Percentiles rank a stretch among this genome's conserved stretches.
Evolutionary conservation across 2,888 invertebrate genomes (phyloP).

Genomic region (Archaeoteleia sp.): DNA sequence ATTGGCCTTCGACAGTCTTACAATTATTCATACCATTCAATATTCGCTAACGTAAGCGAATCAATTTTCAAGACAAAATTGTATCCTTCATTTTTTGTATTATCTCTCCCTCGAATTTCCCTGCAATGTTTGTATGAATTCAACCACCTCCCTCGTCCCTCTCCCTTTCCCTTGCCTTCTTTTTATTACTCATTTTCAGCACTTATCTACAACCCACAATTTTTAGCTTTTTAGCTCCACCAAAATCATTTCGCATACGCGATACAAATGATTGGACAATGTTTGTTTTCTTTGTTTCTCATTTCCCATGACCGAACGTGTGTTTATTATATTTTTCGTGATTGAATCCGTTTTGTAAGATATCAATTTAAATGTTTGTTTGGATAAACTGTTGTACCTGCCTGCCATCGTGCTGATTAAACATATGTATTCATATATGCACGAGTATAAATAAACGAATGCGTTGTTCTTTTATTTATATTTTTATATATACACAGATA

Average conservation of each 20-base stretch:
- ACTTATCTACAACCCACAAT: not conserved
- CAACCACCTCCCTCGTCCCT: not conserved
- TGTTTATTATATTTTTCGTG: not conserved
- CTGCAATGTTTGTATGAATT: conserved; percentile 17
- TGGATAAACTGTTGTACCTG: too few species aligned
- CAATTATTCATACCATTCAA: conserved; percentile 19
- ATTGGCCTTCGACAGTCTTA: conserved; percentile 37
- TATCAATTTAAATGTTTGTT: conserved; percentile 56
- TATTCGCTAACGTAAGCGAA: conserved; percentile 9
- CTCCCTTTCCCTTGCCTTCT: not conserved
- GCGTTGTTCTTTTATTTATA: too few species aligned
- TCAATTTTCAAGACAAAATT: conserved; percentile 10
- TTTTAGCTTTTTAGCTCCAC: too few species aligned
- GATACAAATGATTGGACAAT: too few species aligned
- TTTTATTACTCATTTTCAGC: conserved; percentile 3
- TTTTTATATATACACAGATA: too few species aligned
- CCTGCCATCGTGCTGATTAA: too few species aligned
- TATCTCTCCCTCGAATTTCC: conserved; percentile 11
- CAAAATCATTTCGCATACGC: too few species aligned
- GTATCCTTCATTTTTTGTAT: conserved; percentile 15
- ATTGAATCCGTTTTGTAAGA: too few species aligned
- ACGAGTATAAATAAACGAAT: too few species aligned
- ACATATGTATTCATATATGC: too few species aligned
- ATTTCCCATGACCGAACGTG: too few species aligned
- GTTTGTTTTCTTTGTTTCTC: conserved; percentile 53